phyloP scores from a whole-genome alignment of 2,888 invertebrate genomes.

The Dynastes tityus region DNA sequence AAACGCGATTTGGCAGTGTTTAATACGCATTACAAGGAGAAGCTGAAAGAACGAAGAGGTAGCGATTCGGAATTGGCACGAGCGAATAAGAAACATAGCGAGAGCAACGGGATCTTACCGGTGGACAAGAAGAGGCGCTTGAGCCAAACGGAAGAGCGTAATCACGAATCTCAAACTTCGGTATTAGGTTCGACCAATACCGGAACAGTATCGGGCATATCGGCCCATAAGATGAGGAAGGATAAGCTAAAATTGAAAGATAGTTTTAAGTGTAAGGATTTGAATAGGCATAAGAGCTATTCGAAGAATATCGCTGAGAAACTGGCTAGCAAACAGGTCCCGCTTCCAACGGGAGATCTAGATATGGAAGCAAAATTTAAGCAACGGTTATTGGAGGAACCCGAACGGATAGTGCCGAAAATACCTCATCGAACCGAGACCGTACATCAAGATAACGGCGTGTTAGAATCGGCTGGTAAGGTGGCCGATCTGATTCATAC shows the following conservation, averaged over 20 bases:
- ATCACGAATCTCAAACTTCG: conserved; percentile 62
- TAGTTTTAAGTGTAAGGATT: conserved; percentile 66
- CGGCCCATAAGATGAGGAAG: conserved; percentile 63
- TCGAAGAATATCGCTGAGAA: conserved; percentile 74
- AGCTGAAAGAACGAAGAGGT: conserved; percentile 72
- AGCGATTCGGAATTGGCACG: conserved; percentile 71
- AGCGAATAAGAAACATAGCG: conserved; percentile 65
- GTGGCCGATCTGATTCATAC: conserved; percentile 60
- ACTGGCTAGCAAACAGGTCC: conserved; percentile 64
- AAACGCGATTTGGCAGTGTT: conserved; percentile 51
- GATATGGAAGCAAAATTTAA: conserved; percentile 75
- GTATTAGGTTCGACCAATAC: conserved; percentile 80
- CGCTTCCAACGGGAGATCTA: conserved; percentile 71
- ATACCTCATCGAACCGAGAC: conserved; percentile 65
- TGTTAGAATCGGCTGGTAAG: conserved; percentile 56
- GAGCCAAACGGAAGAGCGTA: conserved; percentile 72
- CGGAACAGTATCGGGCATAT: conserved; percentile 75
- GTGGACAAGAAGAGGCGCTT: conserved; percentile 79
- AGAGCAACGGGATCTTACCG: conserved; percentile 76
- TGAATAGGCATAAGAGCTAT: conserved; percentile 73
- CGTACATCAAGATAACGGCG: conserved; percentile 54
- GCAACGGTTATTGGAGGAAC: conserved; percentile 73
- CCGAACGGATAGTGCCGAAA: conserved; percentile 62
- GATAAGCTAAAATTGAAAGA: conserved; percentile 68
- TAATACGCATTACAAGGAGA: conserved; percentile 60